A percentile compares a stretch with the other conserved stretches of the same genome.
These are phyloP conservation scores for Volucella zonaria DNA, from an alignment of 2,888 invertebrate genomes.

Conservation along the genomic window DNA sequence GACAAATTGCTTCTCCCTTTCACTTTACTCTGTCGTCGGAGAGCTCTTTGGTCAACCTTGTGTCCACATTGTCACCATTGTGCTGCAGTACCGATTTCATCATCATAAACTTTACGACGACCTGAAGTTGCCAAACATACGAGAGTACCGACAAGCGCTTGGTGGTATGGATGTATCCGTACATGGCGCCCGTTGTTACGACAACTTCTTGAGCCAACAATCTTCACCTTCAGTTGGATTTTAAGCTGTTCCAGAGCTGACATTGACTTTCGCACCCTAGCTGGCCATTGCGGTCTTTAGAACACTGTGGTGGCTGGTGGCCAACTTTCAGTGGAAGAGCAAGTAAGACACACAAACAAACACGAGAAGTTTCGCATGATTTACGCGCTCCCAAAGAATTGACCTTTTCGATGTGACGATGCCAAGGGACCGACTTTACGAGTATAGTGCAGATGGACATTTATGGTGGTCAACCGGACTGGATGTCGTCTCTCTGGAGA, in stretches of 20 bases:
- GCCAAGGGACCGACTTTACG: background rate
- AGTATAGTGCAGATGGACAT: conserved; percentile 10
- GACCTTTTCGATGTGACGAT: conserved; percentile 54
- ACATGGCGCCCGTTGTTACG: conserved; percentile 60
- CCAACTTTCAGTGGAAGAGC: conserved; percentile 8
- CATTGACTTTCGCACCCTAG: conserved; percentile 63
- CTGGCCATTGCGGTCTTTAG: background rate
- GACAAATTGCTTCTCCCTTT: conserved; percentile 61
- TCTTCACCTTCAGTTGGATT: conserved; percentile 62
- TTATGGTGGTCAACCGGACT: conserved; percentile 22
- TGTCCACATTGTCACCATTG: conserved; percentile 52
- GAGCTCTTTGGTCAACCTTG: conserved; percentile 23
- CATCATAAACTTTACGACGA: conserved; percentile 59
- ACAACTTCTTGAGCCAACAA: conserved; percentile 63
- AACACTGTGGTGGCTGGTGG: conserved; percentile 26
- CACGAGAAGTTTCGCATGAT: conserved; percentile 41
- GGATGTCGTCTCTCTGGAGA: conserved; percentile 39
- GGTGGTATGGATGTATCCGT: conserved; percentile 16
- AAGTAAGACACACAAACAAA: conserved; percentile 7
- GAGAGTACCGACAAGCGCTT: background rate
- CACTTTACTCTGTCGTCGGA: conserved; percentile 38
- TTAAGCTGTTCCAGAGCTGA: conserved; percentile 23
- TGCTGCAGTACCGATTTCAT: conserved; percentile 19
- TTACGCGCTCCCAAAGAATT: conserved; percentile 67
- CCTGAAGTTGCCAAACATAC: conserved; percentile 42